Conservation (phyloP, 1,140 invertebrate species). For the Procambarus virginalis region DNA sequence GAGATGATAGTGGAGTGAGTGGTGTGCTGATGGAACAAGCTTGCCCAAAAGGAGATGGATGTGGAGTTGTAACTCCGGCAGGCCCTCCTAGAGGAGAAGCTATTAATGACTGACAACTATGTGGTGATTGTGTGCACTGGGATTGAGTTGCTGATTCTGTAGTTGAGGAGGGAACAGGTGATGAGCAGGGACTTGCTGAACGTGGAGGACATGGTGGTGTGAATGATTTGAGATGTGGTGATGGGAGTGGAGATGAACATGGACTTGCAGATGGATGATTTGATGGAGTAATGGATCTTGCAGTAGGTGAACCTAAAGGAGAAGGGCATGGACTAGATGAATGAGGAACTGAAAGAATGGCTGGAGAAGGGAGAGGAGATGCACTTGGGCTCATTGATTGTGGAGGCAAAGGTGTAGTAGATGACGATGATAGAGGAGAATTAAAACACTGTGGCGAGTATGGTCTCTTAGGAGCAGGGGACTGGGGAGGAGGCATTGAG, state of each 20-base stretch:
- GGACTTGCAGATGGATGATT: conserved; percentile 56
- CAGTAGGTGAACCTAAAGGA: conserved; percentile 53
- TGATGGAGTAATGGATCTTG: conserved; percentile 39
- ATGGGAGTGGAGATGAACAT: conserved; percentile 58
- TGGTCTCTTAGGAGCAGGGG: conserved; percentile 72
- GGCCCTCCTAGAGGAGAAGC: conserved; percentile 42
- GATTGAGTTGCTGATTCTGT: conserved; percentile 52
- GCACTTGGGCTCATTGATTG: conserved; percentile 57
- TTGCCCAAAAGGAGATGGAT: conserved; percentile 38
- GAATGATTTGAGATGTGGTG: conserved; percentile 45
- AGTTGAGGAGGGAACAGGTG: conserved; percentile 42
- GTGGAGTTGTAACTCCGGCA: conserved; percentile 38
- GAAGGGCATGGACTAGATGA: conserved; percentile 46
- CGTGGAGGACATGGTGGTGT: conserved; percentile 44
- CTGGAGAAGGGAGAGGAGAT: conserved; percentile 67
- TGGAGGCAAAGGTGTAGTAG: conserved; percentile 64
- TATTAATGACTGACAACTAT: conserved; percentile 51
- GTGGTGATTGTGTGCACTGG: conserved; percentile 49
- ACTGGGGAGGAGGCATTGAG: conserved; percentile 72
- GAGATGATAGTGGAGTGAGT: conserved; percentile 56
- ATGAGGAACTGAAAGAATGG: conserved; percentile 49
- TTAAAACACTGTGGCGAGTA: conserved; percentile 69
- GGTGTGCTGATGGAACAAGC: conserved; percentile 52
- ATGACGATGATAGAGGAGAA: conserved; percentile 71
- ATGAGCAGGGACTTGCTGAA: conserved; percentile 45